phyloP scores from a whole-genome alignment of 2,888 invertebrate species.

The Tanytarsus gracilentus region DNA sequence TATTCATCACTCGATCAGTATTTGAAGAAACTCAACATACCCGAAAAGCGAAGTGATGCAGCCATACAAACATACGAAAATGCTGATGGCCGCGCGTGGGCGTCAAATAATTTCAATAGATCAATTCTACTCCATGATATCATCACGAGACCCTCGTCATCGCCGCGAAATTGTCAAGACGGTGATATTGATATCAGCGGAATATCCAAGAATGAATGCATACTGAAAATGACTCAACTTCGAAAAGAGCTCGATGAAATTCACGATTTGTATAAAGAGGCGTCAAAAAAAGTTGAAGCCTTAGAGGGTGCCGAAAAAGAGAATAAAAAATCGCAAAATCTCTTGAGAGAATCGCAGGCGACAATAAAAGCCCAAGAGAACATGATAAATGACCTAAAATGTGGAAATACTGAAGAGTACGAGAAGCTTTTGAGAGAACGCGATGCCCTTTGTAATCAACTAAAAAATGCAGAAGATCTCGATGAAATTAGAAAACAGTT shows the following conservation, averaged over 20 bases:
- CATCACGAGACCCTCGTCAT: too few species aligned
- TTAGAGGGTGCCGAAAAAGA: background rate
- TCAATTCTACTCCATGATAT: too few species aligned
- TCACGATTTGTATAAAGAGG: background rate
- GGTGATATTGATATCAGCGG: background rate
- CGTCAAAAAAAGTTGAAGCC: background rate
- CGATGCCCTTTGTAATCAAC: background rate
- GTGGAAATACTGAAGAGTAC: background rate
- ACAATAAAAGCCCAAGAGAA: background rate
- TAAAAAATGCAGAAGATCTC: background rate
- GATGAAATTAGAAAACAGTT: background rate
- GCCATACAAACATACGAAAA: too few species aligned
- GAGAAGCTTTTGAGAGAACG: background rate
- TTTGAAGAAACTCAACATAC: too few species aligned
- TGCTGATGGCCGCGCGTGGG: too few species aligned
- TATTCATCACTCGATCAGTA: too few species aligned
- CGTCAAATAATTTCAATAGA: too few species aligned
- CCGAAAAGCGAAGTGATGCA: too few species aligned
- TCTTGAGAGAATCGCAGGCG: background rate
- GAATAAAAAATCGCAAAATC: background rate
- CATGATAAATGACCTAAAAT: background rate
- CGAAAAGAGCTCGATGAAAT: conserved; percentile 17
- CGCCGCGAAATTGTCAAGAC: background rate
- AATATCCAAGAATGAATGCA: background rate
- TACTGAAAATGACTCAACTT: background rate